A percentile compares a stretch with the other conserved stretches of the same genome.
Evolutionary conservation across 2,797 vertebrate species (phyloP).

Genomic region (Nothura maculosa): DNA sequence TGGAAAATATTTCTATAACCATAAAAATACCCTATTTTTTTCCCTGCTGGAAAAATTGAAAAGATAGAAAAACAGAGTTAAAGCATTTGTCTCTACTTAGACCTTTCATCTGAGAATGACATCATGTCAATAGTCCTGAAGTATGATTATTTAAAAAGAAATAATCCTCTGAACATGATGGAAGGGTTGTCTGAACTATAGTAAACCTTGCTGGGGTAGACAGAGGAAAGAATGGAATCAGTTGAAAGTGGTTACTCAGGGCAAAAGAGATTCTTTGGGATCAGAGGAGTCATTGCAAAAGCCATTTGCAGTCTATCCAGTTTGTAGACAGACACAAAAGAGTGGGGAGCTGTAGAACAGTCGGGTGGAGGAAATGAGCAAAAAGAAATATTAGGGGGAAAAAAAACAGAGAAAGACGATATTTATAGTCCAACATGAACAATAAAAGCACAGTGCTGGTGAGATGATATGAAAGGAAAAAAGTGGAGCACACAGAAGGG

Average conservation of each 20-base stretch:
- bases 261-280: accelerated
- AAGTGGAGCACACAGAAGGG: neutral
- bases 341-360: neutral
- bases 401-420: neutral
- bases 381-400: neutral
- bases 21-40: neutral
- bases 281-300: neutral
- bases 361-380: neutral
- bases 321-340: neutral
- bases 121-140: neutral
- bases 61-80: neutral
- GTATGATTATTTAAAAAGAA: neutral
- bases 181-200: neutral
- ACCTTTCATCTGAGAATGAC: neutral
- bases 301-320: neutral
- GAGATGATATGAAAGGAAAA: conserved; percentile 7
- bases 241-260: neutral
- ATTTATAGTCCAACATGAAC: conserved; percentile 19
- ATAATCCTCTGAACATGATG: neutral
- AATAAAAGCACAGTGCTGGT: conserved; percentile 13
- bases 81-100: neutral
- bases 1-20: neutral
- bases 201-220: neutral
- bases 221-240: neutral
- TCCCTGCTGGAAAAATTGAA: neutral